These are phyloP conservation scores for Tetranychus truncatus DNA, from an alignment of 2,888 invertebrate genomes.

Conservation along the genomic window DNA sequence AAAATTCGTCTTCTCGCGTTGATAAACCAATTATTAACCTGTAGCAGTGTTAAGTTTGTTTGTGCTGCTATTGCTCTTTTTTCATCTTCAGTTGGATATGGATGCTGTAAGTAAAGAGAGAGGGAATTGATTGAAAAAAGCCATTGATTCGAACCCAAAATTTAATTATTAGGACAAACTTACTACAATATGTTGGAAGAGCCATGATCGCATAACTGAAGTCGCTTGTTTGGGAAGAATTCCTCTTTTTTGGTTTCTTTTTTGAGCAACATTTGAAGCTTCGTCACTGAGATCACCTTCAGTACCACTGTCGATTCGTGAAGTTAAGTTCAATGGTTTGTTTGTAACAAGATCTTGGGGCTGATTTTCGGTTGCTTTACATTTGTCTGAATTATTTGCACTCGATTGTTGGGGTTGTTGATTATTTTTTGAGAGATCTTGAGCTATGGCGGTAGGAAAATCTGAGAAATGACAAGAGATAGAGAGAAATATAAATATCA, in stretches of 20 bases:
- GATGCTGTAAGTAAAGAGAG: conserved; percentile 46
- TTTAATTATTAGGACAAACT: conserved; percentile 31
- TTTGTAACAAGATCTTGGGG: background rate
- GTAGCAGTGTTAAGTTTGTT: conserved; percentile 65
- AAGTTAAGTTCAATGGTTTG: background rate
- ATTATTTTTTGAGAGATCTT: background rate
- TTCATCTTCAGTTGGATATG: conserved; percentile 85
- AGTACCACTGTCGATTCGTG: conserved; percentile 25
- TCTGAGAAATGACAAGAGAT: background rate
- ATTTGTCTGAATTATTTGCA: background rate
- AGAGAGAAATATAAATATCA: background rate
- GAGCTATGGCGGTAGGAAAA: background rate
- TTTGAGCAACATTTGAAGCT: background rate
- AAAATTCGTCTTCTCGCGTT: conserved; percentile 75
- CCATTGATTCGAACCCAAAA: background rate
- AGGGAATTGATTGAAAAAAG: conserved; percentile 25
- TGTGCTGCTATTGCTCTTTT: conserved; percentile 72
- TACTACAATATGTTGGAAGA: conserved; percentile 87
- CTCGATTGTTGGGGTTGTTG: background rate
- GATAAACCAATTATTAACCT: conserved; percentile 70
- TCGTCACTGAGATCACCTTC: conserved; percentile 36
- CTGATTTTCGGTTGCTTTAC: background rate
- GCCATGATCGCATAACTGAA: conserved; percentile 86
- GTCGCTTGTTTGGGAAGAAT: conserved; percentile 88
- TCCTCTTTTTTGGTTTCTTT: conserved; percentile 49